Conservation (phyloP, 2,797 vertebrate species). For the Nasua narica region DNA sequence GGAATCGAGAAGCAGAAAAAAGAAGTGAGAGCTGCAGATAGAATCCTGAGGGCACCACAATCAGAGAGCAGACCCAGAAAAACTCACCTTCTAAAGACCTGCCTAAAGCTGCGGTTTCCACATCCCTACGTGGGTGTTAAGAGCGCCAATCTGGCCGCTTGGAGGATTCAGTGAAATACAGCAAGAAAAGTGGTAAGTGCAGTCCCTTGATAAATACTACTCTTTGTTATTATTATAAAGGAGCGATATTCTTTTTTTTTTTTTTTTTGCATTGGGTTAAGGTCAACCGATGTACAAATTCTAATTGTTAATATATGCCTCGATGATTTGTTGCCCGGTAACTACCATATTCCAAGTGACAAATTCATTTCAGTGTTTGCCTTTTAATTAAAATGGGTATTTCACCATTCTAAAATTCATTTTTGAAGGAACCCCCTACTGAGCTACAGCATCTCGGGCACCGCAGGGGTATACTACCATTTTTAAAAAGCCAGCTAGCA, state of each 20-base stretch:
- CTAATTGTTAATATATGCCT: slow-evolving; percentile 81
- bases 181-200: not conserved
- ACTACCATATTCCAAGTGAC: slow-evolving; percentile 68
- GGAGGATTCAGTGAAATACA: not conserved
- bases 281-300: slow-evolving; percentile 78
- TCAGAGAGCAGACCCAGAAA: not conserved
- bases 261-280: slow-evolving; percentile 71
- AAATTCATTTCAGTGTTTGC: slow-evolving; percentile 76
- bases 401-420: slow-evolving; percentile 73
- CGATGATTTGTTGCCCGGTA: slow-evolving; percentile 54
- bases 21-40: not conserved
- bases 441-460: slow-evolving; percentile 52
- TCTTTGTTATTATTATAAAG: slow-evolving; percentile 34
- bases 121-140: not conserved
- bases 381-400: slow-evolving; percentile 81
- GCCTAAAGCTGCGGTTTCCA: not conserved
- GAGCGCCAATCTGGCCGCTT: not conserved
- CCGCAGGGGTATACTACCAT: slow-evolving; percentile 50
- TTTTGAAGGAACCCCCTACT: slow-evolving; percentile 72
- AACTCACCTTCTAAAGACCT: not conserved
- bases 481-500: slow-evolving; percentile 48
- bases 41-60: not conserved
- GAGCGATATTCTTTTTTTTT: not conserved
- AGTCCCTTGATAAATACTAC: slow-evolving; percentile 20
- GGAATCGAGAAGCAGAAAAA: not conserved